A percentile compares a stretch with the other conserved stretches of the same genome.
Conservation (phyloP, 1,140 invertebrate genomes). For the Propsilocerus akamusi region DNA sequence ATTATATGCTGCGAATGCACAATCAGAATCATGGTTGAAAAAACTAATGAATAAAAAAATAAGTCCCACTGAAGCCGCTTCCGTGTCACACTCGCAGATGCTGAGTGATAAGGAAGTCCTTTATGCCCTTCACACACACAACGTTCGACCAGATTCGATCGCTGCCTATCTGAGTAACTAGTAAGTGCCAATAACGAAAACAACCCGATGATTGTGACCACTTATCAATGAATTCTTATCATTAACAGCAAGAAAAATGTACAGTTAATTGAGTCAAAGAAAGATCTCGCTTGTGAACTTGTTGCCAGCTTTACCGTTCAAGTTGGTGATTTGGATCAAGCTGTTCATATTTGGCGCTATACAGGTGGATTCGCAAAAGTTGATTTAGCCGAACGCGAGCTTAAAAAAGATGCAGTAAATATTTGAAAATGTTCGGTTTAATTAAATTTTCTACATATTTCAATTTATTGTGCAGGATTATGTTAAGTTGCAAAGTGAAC, state of each 20-base stretch:
- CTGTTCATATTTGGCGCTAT: conserved; percentile 86
- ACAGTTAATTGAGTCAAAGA: conserved; percentile 53
- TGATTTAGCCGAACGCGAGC: conserved; percentile 53
- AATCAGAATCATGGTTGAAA: conserved; percentile 64
- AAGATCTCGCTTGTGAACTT: conserved; percentile 49
- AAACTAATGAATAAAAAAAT: conserved; percentile 67
- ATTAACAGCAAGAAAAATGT: conserved; percentile 56
- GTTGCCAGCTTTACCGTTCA: conserved; percentile 77
- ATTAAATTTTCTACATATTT: conserved; percentile 3
- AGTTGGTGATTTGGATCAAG: conserved; percentile 95
- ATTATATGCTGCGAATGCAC: not conserved
- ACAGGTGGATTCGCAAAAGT: conserved; percentile 79
- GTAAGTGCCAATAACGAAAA: conserved; percentile 38
- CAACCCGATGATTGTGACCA: not conserved
- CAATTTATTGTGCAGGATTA: conserved; percentile 45
- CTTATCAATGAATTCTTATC: conserved; percentile 1
- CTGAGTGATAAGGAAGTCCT: conserved; percentile 87
- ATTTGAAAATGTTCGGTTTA: conserved; percentile 2
- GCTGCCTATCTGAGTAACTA: conserved; percentile 76
- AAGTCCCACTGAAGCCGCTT: conserved; percentile 63
- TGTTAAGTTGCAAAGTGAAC: conserved; percentile 54
- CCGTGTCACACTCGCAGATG: conserved; percentile 88
- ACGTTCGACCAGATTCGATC: conserved; percentile 72
- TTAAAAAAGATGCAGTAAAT: conserved; percentile 51
- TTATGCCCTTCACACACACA: conserved; percentile 87